Evolutionary conservation across 2,113 vertebrate species (phyloP), one percentile per base, ranked within the genome.

Genomic region (Shinisaurus crocodilurus): DNA sequence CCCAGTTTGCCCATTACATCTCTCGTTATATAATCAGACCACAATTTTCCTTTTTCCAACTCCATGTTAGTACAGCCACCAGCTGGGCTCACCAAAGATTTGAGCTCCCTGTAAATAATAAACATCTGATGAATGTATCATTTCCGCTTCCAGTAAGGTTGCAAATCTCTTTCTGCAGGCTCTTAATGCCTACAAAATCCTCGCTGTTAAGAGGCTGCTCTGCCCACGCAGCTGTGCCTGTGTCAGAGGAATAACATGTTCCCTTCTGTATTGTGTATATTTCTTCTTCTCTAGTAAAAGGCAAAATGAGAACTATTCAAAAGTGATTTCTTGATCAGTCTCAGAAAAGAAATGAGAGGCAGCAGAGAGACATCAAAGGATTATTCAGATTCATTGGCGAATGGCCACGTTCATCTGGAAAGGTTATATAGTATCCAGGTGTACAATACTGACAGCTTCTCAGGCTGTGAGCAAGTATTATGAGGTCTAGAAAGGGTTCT

Each of bases 231-330:
- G 89, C 95, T 96, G 89, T 92, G 92, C 81, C 94, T 94, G 3
- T 95, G 92, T 90, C 77, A 92, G 84, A 90, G 96, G 96, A 97
- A 97, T 96, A 97, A 95, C 94, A 92, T 96, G 95, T 97, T 97
- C 96, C 80, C 88, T 94, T 81, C 92, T 95, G 94, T 89, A 96
- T 93, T 94, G 90, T 94, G 91, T 82, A 82, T 91, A 95, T 92
- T 95, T 94, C 94, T 96, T 96, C 89, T 96, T 96, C 95, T 93
- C 90, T 90, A 95, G 87, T 88, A 94, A 97, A 93, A 96, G 94
- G 95, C 93, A 96, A 97, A 96, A 96, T 88, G 88, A 88, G 95
- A 96, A 94, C 94, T 96, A 91, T 92, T 96, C 86, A 86, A 92
- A 96, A 93, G 45, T 89, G 94, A 85, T 85, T 93, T 95, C 89